A percentile compares a stretch with the other conserved stretches of the same genome.
These are phyloP conservation scores for Samia ricini DNA, from an alignment of 1,140 invertebrate genomes.

Conservation along the genomic window DNA sequence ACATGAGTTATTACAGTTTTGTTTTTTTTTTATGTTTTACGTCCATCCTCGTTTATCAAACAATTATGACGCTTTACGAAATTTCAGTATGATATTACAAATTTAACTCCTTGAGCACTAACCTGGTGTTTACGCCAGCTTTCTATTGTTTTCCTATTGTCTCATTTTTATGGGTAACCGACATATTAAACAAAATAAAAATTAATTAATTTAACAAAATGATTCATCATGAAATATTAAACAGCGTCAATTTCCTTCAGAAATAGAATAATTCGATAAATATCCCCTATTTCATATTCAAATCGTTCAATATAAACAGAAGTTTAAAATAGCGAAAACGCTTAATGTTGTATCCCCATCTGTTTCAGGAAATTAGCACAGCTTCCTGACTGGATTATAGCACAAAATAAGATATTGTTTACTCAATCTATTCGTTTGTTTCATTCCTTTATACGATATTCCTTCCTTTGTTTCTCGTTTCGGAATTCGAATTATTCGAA, in stretches of 20 bases:
- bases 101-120: too few relatives aligned
- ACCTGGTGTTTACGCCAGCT: too few relatives aligned
- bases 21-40: too few relatives aligned
- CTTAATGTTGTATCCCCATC: conserved; percentile 46
- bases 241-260: neutral
- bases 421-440: conserved; percentile 60
- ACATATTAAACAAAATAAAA: too few relatives aligned
- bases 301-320: conserved; percentile 37
- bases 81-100: too few relatives aligned
- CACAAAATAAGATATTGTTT: conserved; percentile 75
- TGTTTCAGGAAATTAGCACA: conserved; percentile 70
- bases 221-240: neutral
- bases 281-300: conserved; percentile 24
- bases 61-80: too few relatives aligned
- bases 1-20: too few relatives aligned
- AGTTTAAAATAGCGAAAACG: conserved; percentile 50
- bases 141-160: too few relatives aligned
- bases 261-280: neutral
- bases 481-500: conserved; percentile 27
- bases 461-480: conserved; percentile 44
- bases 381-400: conserved; percentile 65
- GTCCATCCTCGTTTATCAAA: too few relatives aligned
- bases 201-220: neutral
- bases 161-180: too few relatives aligned
- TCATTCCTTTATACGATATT: conserved; percentile 44